phyloP scores from a whole-genome alignment of 2,888 invertebrate species.

The Hypomecis atomaria region DNA sequence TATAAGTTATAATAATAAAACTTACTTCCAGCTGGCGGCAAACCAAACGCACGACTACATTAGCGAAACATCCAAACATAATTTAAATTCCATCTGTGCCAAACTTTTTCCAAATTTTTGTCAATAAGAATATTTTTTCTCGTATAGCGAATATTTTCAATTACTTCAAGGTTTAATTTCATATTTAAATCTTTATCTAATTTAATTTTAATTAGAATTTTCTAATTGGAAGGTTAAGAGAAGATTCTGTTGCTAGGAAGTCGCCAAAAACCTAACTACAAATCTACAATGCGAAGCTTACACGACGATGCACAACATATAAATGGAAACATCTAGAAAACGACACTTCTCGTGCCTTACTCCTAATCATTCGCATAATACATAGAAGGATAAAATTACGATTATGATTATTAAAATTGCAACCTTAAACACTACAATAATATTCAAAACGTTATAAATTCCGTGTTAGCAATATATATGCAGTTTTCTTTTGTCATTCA shows the following conservation, averaged over 20 bases:
- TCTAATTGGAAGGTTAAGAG: slow-evolving; percentile 80
- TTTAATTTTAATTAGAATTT: slow-evolving; percentile 63
- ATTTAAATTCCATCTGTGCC: slow-evolving; percentile 48
- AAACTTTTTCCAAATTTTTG: slow-evolving; percentile 35
- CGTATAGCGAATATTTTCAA: slow-evolving; percentile 44
- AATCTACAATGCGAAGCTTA: slow-evolving; percentile 78
- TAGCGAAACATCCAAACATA: slow-evolving; percentile 65
- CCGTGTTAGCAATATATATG: slow-evolving; percentile 48
- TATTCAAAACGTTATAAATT: slow-evolving; percentile 68
- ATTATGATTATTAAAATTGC: slow-evolving; percentile 78
- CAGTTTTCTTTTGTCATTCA: slow-evolving; percentile 34
- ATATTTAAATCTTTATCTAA: slow-evolving; percentile 65
- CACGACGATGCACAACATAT: slow-evolving; percentile 79
- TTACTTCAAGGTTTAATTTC: slow-evolving; percentile 64
- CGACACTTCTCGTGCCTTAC: slow-evolving; percentile 71
- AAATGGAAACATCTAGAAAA: slow-evolving; percentile 77
- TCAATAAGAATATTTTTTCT: slow-evolving; percentile 46
- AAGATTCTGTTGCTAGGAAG: slow-evolving; percentile 81
- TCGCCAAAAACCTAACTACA: slow-evolving; percentile 80
- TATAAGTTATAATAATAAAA: slow-evolving; percentile 57
- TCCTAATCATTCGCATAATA: slow-evolving; percentile 73
- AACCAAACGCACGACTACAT: slow-evolving; percentile 68
- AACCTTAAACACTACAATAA: slow-evolving; percentile 74
- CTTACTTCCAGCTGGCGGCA: slow-evolving; percentile 64
- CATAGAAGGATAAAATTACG: slow-evolving; percentile 79